These are phyloP conservation scores for Clarias platycephalus DNA, from an alignment of 2,797 vertebrate species.

Conservation along the genomic window DNA sequence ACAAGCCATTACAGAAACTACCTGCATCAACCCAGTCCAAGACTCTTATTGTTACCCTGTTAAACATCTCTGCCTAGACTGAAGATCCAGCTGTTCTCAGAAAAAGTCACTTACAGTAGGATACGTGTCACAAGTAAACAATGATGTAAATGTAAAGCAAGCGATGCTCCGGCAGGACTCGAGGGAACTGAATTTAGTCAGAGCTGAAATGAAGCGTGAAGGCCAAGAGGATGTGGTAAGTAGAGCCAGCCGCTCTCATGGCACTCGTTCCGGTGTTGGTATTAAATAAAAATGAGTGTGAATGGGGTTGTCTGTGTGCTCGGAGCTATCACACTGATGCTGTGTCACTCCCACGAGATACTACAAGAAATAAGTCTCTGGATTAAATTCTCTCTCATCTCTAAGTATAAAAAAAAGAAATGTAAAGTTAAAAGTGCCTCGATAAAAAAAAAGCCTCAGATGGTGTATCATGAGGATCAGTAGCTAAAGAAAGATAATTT, in stretches of 20 bases:
- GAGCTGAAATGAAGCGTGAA: conserved; percentile 15
- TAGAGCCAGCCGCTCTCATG: neutral
- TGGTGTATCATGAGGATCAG: neutral
- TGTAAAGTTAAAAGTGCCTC: neutral
- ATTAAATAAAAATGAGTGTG: conserved; percentile 4
- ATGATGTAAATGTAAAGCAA: conserved; percentile 1
- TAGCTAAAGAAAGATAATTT: neutral
- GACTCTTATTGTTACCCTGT: neutral
- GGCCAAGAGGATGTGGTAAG: neutral
- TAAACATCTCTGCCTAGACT: neutral
- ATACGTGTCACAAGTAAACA: neutral
- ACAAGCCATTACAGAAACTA: too few species aligned
- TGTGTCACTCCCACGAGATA: too few species aligned
- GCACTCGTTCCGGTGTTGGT: neutral
- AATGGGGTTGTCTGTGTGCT: neutral
- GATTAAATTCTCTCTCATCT: neutral
- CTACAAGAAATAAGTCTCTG: neutral
- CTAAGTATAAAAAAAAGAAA: too few species aligned
- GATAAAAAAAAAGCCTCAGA: neutral
- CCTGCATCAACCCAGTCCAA: too few species aligned
- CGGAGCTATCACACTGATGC: neutral
- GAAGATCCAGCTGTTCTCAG: neutral
- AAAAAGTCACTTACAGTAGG: neutral
- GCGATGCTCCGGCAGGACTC: neutral
- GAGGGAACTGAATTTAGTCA: neutral